Percentiles rank a stretch among this genome's conserved stretches.
Evolutionary conservation across 2,888 invertebrate species (phyloP).

Genomic region (Tethea ocularis): DNA sequence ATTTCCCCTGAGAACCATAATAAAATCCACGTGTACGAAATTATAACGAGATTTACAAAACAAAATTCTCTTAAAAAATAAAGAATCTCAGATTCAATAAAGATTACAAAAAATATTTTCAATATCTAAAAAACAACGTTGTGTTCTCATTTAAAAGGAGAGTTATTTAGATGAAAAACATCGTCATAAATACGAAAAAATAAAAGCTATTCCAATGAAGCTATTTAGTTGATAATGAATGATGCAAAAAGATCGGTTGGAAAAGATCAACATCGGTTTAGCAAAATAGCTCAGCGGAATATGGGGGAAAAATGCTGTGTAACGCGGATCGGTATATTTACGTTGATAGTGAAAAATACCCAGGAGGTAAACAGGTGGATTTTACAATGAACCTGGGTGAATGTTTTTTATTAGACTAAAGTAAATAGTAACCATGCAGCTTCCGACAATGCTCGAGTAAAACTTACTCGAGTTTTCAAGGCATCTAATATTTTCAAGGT

Average conservation of each 20-base stretch:
- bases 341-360: neutral
- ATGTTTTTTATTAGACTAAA: neutral
- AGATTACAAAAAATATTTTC: neutral
- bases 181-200: neutral
- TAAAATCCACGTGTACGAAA: neutral
- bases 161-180: neutral
- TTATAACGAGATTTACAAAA: neutral
- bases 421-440: neutral
- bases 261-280: neutral
- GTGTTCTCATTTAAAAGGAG: neutral
- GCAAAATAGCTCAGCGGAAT: neutral
- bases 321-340: neutral
- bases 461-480: too few species aligned
- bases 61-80: too few species aligned
- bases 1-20: neutral
- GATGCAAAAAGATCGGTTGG: conserved; percentile 1
- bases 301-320: neutral
- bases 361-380: neutral
- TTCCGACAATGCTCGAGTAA: too few species aligned
- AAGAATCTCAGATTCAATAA: neutral
- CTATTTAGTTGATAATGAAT: conserved; percentile 1
- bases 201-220: neutral
- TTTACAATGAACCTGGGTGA: neutral
- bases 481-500: too few species aligned
- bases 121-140: neutral